Conservation (phyloP, 2,113 vertebrate genomes). For the Plectropomus leopardus region DNA sequence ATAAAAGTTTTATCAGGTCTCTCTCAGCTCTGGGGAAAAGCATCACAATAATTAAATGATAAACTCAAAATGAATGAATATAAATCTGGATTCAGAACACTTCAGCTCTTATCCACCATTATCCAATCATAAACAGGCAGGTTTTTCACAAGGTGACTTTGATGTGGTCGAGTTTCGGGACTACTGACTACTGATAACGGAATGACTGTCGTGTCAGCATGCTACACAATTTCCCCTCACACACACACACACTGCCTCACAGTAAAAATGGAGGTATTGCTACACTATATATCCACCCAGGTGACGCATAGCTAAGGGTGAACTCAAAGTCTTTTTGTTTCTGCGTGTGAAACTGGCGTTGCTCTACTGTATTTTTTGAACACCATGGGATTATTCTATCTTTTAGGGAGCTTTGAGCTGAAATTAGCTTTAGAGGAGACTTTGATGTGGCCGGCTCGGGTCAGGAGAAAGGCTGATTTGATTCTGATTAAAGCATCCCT, state of each 20-base stretch:
- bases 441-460: conserved; percentile 43
- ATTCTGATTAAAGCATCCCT: conserved; percentile 42
- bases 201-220: conserved; percentile 43
- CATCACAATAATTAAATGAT: conserved; percentile 45
- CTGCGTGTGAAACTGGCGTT: neutral
- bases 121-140: conserved; percentile 28
- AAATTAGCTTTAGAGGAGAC: conserved; percentile 54
- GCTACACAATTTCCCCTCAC: conserved; percentile 4
- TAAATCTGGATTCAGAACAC: conserved; percentile 25
- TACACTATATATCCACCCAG: conserved; percentile 18
- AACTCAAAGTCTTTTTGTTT: conserved; percentile 3
- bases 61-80: conserved; percentile 35
- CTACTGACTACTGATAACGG: conserved; percentile 39
- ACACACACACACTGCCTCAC: conserved; percentile 3
- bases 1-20: neutral
- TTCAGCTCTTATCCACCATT: conserved; percentile 15
- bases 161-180: conserved; percentile 6
- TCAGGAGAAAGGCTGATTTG: conserved; percentile 39
- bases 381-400: conserved; percentile 21
- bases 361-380: conserved; percentile 16
- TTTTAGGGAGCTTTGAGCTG: conserved; percentile 2
- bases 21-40: neutral
- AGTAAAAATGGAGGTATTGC: neutral
- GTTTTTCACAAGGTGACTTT: conserved; percentile 47
- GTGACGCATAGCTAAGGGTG: conserved; percentile 35